Evolutionary conservation across 2,888 invertebrate genomes (phyloP).

Genomic region (Eupithecia subumbrata): DNA sequence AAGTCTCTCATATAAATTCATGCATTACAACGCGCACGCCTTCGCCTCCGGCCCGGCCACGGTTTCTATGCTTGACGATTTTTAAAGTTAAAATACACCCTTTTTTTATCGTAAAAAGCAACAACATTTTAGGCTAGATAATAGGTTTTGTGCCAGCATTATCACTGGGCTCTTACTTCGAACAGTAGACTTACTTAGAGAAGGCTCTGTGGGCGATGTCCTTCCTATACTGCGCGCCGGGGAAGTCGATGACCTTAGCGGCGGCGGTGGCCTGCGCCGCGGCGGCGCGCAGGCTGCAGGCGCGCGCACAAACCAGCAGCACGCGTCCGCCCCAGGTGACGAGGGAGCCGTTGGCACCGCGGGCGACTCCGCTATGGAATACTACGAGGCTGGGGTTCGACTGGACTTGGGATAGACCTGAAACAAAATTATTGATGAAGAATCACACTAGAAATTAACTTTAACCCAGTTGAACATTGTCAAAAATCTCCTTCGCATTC

Average conservation of each 20-base stretch:
- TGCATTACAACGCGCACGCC: too few species aligned
- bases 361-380: conserved; percentile 94
- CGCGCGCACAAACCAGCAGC: conserved; percentile 89
- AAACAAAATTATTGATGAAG: conserved; percentile 3
- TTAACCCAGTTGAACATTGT: neutral
- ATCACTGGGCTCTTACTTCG: neutral
- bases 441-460: neutral
- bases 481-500: neutral
- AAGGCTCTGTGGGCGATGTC: conserved; percentile 96
- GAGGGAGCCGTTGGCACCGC: conserved; percentile 84
- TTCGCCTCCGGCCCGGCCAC: too few species aligned
- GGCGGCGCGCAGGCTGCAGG: conserved; percentile 87
- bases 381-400: conserved; percentile 83
- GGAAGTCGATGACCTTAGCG: conserved; percentile 90
- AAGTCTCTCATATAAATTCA: too few species aligned
- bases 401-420: conserved; percentile 84
- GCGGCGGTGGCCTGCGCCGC: conserved; percentile 89
- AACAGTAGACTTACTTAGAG: conserved; percentile 84
- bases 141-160: too few species aligned
- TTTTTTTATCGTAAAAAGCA: too few species aligned
- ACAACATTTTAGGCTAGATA: too few species aligned
- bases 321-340: conserved; percentile 96
- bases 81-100: too few species aligned
- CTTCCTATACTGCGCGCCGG: conserved; percentile 92
- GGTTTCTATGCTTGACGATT: too few species aligned